Evolutionary conservation across 2,113 vertebrate genomes (phyloP).

Genomic region (Psittacula cyanocephala): DNA sequence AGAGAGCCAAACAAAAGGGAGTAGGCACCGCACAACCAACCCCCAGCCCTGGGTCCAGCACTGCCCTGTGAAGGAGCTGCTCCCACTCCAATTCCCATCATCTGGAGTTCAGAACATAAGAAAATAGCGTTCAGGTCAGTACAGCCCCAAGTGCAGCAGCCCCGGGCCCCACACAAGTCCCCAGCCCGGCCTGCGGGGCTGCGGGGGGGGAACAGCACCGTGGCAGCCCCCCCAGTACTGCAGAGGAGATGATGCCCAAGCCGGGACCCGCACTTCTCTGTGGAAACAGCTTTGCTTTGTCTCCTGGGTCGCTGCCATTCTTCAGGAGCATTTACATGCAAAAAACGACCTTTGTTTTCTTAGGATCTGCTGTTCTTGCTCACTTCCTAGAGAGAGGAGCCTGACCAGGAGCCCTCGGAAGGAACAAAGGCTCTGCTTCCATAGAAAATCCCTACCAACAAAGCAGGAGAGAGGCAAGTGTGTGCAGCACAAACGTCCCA

Average conservation of each 20-base stretch:
- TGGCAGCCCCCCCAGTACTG: background rate
- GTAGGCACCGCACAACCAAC: background rate
- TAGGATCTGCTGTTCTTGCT: constrained; percentile 15
- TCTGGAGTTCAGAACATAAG: background rate
- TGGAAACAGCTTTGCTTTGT: constrained; percentile 28
- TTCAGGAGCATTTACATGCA: constrained; percentile 59
- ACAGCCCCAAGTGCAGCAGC: background rate
- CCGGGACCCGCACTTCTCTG: background rate
- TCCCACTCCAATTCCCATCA: background rate
- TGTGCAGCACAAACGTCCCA: background rate
- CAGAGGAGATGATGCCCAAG: background rate
- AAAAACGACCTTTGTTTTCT: constrained; percentile 49
- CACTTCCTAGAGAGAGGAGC: constrained; percentile 4
- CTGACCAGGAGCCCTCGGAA: background rate
- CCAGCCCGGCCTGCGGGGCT: fast-evolving
- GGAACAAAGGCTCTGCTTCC: constrained; percentile 53
- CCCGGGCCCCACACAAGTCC: fast-evolving
- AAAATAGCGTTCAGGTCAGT: background rate
- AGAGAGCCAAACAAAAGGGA: constrained; percentile 7
- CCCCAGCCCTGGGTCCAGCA: fast-evolving
- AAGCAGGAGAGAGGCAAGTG: background rate
- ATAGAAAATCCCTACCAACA: constrained; percentile 34
- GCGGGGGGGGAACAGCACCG: background rate
- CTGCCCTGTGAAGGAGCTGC: background rate
- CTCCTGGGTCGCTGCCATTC: constrained; percentile 5